These are phyloP conservation scores for Oscheius sp. DNA, from an alignment of 2,888 invertebrate species.

Conservation along the genomic window DNA sequence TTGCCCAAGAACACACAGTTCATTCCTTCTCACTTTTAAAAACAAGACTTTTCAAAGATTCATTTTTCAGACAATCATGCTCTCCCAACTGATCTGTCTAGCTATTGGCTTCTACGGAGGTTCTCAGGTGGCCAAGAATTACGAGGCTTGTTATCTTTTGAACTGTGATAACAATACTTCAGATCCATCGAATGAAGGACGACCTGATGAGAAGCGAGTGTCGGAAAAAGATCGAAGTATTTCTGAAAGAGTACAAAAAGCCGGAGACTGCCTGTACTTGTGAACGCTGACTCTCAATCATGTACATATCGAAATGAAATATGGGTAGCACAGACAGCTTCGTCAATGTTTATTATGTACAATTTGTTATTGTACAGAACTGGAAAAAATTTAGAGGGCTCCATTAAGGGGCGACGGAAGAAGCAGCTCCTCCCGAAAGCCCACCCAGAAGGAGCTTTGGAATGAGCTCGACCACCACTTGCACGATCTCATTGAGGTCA, in stretches of 20 bases:
- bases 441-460: background rate
- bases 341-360: background rate
- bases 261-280: background rate
- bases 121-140: constrained; percentile 20
- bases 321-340: background rate
- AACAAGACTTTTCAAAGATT: background rate
- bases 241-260: constrained; percentile 20
- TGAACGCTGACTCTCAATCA: background rate
- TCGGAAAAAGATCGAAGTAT: constrained; percentile 3
- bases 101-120: constrained; percentile 31
- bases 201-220: constrained; percentile 29
- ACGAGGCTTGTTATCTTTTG: background rate
- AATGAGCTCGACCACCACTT: too few relatives aligned
- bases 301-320: background rate
- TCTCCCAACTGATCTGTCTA: constrained; percentile 17
- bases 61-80: background rate
- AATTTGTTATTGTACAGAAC: background rate
- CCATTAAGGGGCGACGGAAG: background rate
- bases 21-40: background rate
- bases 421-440: too few relatives aligned
- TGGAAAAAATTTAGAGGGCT: background rate
- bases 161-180: background rate
- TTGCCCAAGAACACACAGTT: background rate
- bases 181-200: constrained; percentile 21
- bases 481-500: too few relatives aligned